These are phyloP conservation scores for Corythornis cristatus DNA, from an alignment of 2,113 vertebrate species.

Conservation along the genomic window DNA sequence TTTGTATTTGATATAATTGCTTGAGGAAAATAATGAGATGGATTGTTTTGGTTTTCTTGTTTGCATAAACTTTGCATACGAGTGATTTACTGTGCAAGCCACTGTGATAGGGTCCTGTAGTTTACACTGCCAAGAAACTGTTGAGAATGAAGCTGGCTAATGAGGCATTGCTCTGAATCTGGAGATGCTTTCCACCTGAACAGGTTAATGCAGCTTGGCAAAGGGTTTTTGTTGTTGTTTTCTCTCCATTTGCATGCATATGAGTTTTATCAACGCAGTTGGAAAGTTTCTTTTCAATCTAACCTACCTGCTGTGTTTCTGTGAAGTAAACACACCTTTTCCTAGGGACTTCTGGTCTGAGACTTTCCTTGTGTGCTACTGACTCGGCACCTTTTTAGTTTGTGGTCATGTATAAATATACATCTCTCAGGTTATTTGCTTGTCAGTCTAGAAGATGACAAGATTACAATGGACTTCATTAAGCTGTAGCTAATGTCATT, in stretches of 20 bases:
- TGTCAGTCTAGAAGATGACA: neutral
- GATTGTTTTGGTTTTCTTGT: constrained; percentile 63
- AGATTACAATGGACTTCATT: neutral
- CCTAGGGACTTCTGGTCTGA: neutral
- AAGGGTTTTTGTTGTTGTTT: neutral
- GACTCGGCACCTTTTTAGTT: neutral
- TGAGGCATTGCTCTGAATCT: neutral
- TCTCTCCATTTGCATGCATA: constrained; percentile 8
- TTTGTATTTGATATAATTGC: constrained; percentile 43
- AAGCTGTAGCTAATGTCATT: neutral
- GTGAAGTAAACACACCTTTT: neutral
- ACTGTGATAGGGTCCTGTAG: neutral
- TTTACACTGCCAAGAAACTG: neutral
- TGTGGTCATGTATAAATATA: neutral
- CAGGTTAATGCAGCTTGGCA: constrained; percentile 1
- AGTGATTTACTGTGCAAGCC: constrained; percentile 5
- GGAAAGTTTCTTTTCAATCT: neutral
- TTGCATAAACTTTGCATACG: constrained; percentile 44
- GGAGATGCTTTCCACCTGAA: neutral
- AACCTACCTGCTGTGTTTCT: neutral
- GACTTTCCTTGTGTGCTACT: neutral
- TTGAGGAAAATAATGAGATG: constrained; percentile 61
- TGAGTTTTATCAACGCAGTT: neutral
- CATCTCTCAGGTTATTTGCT: neutral
- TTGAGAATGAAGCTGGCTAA: neutral